Conservation (phyloP, 2,797 vertebrate species). For the Leptodactylus fallax region DNA sequence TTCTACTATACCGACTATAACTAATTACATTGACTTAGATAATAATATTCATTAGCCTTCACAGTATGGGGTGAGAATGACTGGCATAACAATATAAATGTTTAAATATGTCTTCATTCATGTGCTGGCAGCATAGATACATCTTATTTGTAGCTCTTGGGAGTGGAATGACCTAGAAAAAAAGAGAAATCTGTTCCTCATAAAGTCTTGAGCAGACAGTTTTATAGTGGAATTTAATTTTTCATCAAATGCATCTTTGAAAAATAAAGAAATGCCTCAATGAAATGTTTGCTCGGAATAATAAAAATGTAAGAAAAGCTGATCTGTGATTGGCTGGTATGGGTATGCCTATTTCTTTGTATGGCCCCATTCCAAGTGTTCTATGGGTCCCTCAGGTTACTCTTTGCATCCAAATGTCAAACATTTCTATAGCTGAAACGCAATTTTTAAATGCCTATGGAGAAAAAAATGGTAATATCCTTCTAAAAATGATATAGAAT, state of each 20-base stretch:
- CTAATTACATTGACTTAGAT: slow-evolving; percentile 33
- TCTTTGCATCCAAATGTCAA: too few species aligned
- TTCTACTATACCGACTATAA: slow-evolving; percentile 1
- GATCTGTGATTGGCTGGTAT: too few species aligned
- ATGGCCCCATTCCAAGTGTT: too few species aligned
- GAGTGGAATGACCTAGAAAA: slow-evolving; percentile 50
- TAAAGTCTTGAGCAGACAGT: slow-evolving; percentile 10
- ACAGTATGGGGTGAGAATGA: slow-evolving; percentile 25
- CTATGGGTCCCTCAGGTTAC: too few species aligned
- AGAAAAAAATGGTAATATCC: too few species aligned
- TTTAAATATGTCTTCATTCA: slow-evolving; percentile 53
- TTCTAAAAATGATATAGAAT: too few species aligned
- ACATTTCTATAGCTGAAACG: too few species aligned
- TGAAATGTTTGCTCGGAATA: not conserved
- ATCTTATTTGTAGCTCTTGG: slow-evolving; percentile 36
- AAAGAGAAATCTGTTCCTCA: slow-evolving; percentile 13
- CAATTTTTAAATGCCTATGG: too few species aligned
- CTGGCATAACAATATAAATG: slow-evolving; percentile 45
- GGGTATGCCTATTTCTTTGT: too few species aligned
- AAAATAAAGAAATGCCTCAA: not conserved
- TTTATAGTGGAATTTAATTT: not conserved
- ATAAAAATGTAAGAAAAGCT: too few species aligned
- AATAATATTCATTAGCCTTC: slow-evolving; percentile 27
- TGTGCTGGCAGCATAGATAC: slow-evolving; percentile 12
- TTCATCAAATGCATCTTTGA: not conserved